These are phyloP conservation scores for Aphodius sticticus DNA, from an alignment of 2,888 invertebrate genomes.

Conservation along the genomic window DNA sequence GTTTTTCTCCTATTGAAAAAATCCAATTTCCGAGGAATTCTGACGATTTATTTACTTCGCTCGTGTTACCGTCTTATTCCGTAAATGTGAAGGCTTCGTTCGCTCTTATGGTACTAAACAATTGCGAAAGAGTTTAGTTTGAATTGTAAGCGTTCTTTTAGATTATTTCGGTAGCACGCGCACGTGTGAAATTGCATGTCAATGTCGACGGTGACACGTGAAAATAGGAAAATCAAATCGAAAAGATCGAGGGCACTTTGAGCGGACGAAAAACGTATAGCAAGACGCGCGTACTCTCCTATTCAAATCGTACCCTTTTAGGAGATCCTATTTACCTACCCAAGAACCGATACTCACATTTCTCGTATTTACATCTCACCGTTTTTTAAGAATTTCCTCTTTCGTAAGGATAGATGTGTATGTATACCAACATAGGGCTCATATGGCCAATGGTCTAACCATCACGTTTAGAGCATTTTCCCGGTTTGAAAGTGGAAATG, in stretches of 20 bases:
- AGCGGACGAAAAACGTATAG: no score
- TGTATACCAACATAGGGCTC: no score
- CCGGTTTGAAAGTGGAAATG: not conserved
- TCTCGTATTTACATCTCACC: not conserved
- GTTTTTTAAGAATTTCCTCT: not conserved
- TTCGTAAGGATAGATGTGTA: not conserved
- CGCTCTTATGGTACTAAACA: not conserved
- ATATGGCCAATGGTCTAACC: not conserved
- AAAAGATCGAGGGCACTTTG: not conserved
- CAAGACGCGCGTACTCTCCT: not conserved
- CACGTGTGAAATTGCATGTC: not conserved
- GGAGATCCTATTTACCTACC: not conserved
- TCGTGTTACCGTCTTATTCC: no score
- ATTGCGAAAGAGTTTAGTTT: not conserved
- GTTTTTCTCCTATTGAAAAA: not conserved
- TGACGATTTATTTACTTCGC: not conserved
- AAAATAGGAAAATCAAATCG: not conserved
- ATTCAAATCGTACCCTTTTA: not conserved
- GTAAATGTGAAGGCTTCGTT: not conserved
- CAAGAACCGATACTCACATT: not conserved
- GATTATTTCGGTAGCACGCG: not conserved
- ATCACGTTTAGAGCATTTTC: conserved; percentile 14
- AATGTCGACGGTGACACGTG: not conserved
- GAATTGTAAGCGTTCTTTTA: not conserved
- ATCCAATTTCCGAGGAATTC: not conserved